These are phyloP conservation scores for Drosophila sturtevanti DNA, from an alignment of 1,140 invertebrate species.

Conservation along the genomic window DNA sequence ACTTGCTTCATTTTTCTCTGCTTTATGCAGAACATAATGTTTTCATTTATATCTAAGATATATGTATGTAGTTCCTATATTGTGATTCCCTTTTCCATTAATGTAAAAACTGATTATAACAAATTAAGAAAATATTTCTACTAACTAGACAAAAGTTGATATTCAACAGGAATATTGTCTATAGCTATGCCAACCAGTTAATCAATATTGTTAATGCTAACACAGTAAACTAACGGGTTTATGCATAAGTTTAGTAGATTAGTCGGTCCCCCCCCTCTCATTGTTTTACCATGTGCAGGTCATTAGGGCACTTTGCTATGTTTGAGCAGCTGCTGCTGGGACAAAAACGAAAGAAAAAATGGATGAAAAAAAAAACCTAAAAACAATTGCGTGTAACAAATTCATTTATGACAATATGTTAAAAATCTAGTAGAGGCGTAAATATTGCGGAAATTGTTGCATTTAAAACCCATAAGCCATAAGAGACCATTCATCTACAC, in stretches of 20 bases:
- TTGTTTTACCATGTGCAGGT: conserved; percentile 37
- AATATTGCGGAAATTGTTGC: conserved; percentile 34
- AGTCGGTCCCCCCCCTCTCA: conserved; percentile 23
- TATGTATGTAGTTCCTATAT: too few relatives aligned
- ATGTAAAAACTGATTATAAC: too few relatives aligned
- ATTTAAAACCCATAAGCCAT: not conserved
- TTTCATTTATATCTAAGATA: too few relatives aligned
- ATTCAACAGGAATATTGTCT: too few relatives aligned
- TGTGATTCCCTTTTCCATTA: too few relatives aligned
- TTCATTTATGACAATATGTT: conserved; percentile 54
- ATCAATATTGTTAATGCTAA: too few relatives aligned
- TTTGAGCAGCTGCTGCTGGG: conserved; percentile 63
- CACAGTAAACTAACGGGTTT: too few relatives aligned
- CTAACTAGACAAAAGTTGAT: too few relatives aligned
- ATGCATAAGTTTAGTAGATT: not conserved
- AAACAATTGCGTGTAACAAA: conserved; percentile 43
- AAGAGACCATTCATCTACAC: not conserved
- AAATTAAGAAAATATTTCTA: too few relatives aligned
- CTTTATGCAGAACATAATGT: too few relatives aligned
- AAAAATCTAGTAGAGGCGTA: conserved; percentile 21
- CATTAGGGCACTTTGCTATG: conserved; percentile 42
- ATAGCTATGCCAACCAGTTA: too few relatives aligned
- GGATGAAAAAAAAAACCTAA: not conserved
- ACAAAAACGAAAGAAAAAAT: not conserved
- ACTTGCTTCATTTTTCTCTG: too few relatives aligned